phyloP scores from a whole-genome alignment of 2,797 vertebrate genomes.

The Cyprinella venusta region DNA sequence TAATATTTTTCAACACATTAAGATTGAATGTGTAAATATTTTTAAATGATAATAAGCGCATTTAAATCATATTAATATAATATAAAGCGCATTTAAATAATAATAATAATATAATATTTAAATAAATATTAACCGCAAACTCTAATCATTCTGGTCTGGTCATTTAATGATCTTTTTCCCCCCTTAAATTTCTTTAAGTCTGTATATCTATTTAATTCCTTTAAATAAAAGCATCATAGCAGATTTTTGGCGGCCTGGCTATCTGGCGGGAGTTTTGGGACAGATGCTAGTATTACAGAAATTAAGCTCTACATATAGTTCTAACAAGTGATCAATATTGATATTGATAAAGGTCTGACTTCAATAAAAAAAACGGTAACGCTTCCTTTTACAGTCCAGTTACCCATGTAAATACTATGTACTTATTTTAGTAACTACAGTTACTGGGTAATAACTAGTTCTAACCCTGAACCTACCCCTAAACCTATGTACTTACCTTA shows the following conservation, averaged over 20 bases:
- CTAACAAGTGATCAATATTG: background rate
- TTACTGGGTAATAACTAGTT: too few species aligned
- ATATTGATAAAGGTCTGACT: background rate
- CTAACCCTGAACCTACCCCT: too few species aligned
- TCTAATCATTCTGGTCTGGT: background rate
- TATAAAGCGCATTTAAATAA: too few species aligned
- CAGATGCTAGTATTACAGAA: background rate
- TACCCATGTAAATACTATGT: too few species aligned
- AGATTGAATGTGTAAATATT: too few species aligned
- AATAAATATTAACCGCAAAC: background rate
- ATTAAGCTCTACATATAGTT: background rate
- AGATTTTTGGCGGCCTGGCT: background rate
- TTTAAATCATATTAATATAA: too few species aligned
- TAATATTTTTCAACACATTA: too few species aligned
- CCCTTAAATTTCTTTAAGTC: background rate
- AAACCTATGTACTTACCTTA: too few species aligned
- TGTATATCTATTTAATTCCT: background rate
- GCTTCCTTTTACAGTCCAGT: too few species aligned
- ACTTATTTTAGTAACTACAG: too few species aligned
- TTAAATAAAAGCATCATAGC: background rate
- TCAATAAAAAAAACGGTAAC: constrained; percentile 10
- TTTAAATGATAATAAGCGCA: too few species aligned
- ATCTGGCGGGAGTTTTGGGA: background rate
- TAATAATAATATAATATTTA: too few species aligned
- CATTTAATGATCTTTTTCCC: background rate